Evolutionary conservation across 1,140 invertebrate species (phyloP), one percentile per base, ranked within the genome.

Genomic region (Sesamia nonagrioides): DNA sequence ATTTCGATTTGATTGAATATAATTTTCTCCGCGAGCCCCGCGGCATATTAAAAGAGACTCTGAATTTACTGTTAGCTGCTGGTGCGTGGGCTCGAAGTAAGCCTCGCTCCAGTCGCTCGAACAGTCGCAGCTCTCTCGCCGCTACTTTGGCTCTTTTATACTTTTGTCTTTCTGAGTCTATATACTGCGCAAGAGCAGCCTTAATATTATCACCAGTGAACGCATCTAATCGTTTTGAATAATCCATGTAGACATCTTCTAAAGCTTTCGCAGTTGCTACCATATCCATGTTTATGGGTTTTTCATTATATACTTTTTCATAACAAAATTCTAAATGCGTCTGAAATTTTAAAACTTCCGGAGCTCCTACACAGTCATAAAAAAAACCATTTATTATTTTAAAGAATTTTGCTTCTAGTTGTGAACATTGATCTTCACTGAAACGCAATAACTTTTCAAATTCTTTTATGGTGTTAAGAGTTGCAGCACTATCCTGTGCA

Each of bases 261-360:
- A 95, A 82, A 76, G 80, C 79, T 74, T 88, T 90, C 45, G 89
- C 87, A 6, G 90, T 78, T 6, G 85, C 54, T 11, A 86, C 27
- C 48, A 92, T 87, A 77, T 89, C 86, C 73, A 88, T 82, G 66
- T 91, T 89, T 33, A 87, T 80, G 4, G 91, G 88, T 72, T 89
- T 91, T 18, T 95, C 93, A 8, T 76, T 52, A 72, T 86, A 82
- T 37, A 95, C 61, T 80, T 89, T 91, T 79, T 90, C 89, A 73
- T 85, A 93, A 80, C 89, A 90, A 85, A 89, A 94, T 73, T 94
- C 89, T 72, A 95, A 88, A 82, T 94, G 84, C 54, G 88, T 58
- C 73, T 73, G 68, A n/a, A 94, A 77, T 86, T 92, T 90, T 58
- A 95, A 83, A 61, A 93, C 89, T 58, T 92, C 88, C 40, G 69